These are phyloP conservation scores for Desmophyllum pertusum DNA, from an alignment of 92 coral and sea anemone genomes.

Conservation along the genomic window DNA sequence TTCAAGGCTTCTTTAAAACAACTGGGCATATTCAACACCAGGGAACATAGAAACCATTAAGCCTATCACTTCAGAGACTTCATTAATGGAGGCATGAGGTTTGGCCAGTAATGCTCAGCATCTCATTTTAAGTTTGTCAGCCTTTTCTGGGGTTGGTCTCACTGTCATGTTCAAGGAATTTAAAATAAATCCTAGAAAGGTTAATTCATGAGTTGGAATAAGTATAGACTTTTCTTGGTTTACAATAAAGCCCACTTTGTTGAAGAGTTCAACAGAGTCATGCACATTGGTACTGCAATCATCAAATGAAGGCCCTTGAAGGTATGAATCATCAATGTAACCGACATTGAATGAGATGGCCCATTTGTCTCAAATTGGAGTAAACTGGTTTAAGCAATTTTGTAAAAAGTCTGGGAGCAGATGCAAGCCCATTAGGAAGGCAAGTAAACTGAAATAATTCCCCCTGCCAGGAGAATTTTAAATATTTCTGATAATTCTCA, in stretches of 20 bases:
- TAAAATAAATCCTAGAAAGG: constrained; percentile 47
- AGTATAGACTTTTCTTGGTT: constrained; percentile 33
- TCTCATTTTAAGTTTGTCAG: constrained; percentile 36
- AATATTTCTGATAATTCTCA: too few relatives aligned
- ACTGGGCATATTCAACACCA: constrained; percentile 62
- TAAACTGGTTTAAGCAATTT: constrained; percentile 43
- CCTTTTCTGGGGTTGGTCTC: too few relatives aligned
- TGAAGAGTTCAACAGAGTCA: constrained; percentile 30
- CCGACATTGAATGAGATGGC: constrained; percentile 39
- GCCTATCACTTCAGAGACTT: constrained; percentile 57
- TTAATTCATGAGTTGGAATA: constrained; percentile 41
- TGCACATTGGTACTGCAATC: constrained; percentile 27
- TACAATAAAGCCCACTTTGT: constrained; percentile 43
- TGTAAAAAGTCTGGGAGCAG: constrained; percentile 28
- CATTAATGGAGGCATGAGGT: constrained; percentile 17
- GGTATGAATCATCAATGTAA: constrained; percentile 41
- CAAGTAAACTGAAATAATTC: constrained; percentile 30
- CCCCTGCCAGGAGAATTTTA: constrained; percentile 39
- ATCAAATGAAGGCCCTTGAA: constrained; percentile 27
- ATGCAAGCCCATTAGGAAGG: constrained; percentile 47
- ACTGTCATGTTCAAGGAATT: constrained; percentile 45
- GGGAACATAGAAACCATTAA: constrained; percentile 56
- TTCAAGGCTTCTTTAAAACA: constrained; percentile 12
- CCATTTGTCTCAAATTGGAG: constrained; percentile 42
- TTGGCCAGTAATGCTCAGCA: constrained; percentile 30